These are phyloP conservation scores for Archocentrus centrarchus DNA, from an alignment of 2,113 vertebrate species.

Conservation along the genomic window DNA sequence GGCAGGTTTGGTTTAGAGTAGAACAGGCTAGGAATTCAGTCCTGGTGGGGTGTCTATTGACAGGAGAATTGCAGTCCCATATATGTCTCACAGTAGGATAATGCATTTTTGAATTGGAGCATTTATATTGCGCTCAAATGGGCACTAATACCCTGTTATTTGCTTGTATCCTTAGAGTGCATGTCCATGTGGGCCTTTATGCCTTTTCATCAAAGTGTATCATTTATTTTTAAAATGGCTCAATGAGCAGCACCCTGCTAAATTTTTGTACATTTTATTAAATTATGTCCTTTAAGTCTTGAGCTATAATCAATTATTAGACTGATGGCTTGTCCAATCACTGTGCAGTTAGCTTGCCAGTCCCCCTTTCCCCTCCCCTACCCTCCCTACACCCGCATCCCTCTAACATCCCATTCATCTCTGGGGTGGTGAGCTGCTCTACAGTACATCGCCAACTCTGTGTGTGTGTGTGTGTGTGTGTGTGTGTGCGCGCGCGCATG, in stretches of 20 bases:
- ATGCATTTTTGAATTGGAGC: background rate
- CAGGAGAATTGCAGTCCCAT: background rate
- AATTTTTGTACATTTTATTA: slow-evolving; percentile 24
- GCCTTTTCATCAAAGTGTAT: background rate
- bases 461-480: background rate
- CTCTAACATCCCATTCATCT: slow-evolving; percentile 52
- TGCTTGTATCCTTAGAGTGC: background rate
- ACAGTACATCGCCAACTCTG: slow-evolving; percentile 36
- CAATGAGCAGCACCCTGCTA: background rate
- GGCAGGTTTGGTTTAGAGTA: slow-evolving; percentile 19
- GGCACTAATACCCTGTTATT: background rate
- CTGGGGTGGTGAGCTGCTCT: slow-evolving; percentile 37
- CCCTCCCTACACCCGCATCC: background rate
- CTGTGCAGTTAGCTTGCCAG: background rate
- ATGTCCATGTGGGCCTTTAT: background rate
- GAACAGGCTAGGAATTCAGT: background rate
- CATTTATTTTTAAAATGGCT: background rate
- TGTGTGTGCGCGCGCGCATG: slow-evolving; percentile 26
- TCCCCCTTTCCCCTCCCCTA: background rate
- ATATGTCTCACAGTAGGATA: background rate
- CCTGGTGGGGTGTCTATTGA: background rate
- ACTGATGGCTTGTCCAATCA: slow-evolving; percentile 13
- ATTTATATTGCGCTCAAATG: background rate
- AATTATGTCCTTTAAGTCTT: slow-evolving; percentile 22
- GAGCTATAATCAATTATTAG: slow-evolving; percentile 36